Evolutionary conservation across 1,140 invertebrate genomes (phyloP), one percentile per base, ranked within the genome.

Genomic region (Cotesia glomerata): DNA sequence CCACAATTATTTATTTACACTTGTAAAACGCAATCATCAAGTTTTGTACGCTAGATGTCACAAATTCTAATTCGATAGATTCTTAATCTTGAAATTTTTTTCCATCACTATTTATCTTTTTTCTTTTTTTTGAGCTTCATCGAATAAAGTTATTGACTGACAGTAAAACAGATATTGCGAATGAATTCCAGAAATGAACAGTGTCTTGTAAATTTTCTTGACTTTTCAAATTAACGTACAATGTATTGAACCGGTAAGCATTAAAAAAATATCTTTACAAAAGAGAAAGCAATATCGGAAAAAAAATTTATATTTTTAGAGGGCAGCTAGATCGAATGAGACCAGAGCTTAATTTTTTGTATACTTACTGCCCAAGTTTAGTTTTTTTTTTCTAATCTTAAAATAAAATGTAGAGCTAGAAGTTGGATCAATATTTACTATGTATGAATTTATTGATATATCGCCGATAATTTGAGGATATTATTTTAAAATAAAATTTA

Each of bases 281-380:
- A 59, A 76, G 63, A 71, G 63, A 76, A 65, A 68, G 75, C 67
- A 78, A 78, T 79, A 75, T 77, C 76, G 79, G 78, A 63, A 68
- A 76, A 77, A 77, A 77, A 81, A 84, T 80, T 80, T 78, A 80
- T 84, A 84, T 84, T 84, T 84, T 84, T 84, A 84, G 83, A 84
- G 83, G 79, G 79, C 79, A 83, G 80, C 79, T 71, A 74, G 80
- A 73, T 78, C 79, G 79, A 77, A 58, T 51, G 64, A 68, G 67
- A 73, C 59, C 54, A 34, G 18, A 63, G 69, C 63, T 65, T 26
- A 5, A 65, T 54, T 65, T 72, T 63, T 26, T 26, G 26, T 74
- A 66, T 72, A 66, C 58, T 72, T 52, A 51, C 52, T 65, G 18
- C 35, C 3, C 34, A 26, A 61, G 32, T 62, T 66, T 35, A 66